Evolutionary conservation across 1,140 invertebrate species (phyloP).

Genomic region (Mylabris phalerata): DNA sequence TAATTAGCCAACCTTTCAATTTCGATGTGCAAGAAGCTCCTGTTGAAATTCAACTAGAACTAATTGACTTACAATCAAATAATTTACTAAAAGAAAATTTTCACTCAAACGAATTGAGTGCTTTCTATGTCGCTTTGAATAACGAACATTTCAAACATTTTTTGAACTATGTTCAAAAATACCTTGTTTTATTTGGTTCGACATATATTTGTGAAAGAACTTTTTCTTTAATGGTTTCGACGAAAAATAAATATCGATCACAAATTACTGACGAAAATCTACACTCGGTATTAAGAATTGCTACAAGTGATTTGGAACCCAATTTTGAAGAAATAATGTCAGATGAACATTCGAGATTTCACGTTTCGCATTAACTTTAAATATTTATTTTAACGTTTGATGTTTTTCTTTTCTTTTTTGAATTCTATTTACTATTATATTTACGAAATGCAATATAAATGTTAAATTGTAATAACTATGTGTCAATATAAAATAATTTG

Average conservation of each 20-base stretch:
- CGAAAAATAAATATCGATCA: constrained; percentile 9
- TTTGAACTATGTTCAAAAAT: constrained; percentile 12
- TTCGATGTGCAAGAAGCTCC: constrained; percentile 10
- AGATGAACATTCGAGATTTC: too few relatives aligned
- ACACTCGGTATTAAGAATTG: constrained; percentile 15
- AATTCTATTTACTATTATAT: too few relatives aligned
- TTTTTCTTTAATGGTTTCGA: constrained; percentile 9
- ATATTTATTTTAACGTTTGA: too few relatives aligned
- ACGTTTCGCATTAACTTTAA: too few relatives aligned
- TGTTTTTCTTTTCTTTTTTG: too few relatives aligned
- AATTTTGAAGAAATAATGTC: constrained; percentile 2
- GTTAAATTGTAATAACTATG: too few relatives aligned
- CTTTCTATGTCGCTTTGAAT: constrained; percentile 4
- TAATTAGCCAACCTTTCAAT: constrained; percentile 8
- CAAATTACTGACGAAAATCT: constrained; percentile 12
- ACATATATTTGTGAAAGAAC: constrained; percentile 11
- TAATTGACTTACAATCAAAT: constrained; percentile 10
- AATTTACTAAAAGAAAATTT: constrained; percentile 11
- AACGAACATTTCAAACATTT: constrained; percentile 13
- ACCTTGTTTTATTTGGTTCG: constrained; percentile 8
- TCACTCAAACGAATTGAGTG: constrained; percentile 3
- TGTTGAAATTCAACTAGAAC: constrained; percentile 8
- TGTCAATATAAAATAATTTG: too few relatives aligned
- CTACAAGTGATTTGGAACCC: constrained; percentile 8
- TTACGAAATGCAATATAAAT: too few relatives aligned